These are phyloP conservation scores for Neodiprion virginianus DNA, from an alignment of 1,140 invertebrate genomes.

Conservation along the genomic window DNA sequence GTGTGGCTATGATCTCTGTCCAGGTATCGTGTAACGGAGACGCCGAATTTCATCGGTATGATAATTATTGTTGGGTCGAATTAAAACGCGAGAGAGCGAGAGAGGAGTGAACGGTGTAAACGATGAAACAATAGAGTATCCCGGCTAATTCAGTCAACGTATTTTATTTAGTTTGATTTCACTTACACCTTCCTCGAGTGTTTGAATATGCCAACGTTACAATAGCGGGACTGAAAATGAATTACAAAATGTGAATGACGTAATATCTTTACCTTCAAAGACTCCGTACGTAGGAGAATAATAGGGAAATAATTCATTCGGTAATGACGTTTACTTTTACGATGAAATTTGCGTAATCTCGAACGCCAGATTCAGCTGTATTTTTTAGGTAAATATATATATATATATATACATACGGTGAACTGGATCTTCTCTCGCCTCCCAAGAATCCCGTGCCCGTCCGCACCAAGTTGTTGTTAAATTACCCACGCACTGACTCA, in stretches of 20 bases:
- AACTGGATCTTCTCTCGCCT: background rate
- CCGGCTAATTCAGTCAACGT: too few species aligned
- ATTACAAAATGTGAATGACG: background rate
- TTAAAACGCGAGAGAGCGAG: too few species aligned
- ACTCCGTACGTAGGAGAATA: background rate
- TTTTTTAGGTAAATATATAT: too few species aligned
- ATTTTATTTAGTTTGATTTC: too few species aligned
- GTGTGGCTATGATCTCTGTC: too few species aligned
- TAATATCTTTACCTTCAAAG: constrained; percentile 3
- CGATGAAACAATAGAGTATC: too few species aligned
- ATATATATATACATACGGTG: too few species aligned
- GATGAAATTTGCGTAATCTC: background rate
- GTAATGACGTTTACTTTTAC: constrained; percentile 5
- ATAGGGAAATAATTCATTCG: background rate
- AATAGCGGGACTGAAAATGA: background rate
- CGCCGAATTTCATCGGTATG: too few species aligned
- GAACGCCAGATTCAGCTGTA: background rate
- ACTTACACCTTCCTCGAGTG: too few species aligned
- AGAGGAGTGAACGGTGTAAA: too few species aligned
- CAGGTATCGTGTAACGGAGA: too few species aligned
- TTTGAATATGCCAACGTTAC: background rate
- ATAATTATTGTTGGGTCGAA: too few species aligned
- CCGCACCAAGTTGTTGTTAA: background rate
- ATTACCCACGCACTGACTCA: background rate
- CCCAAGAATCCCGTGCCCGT: background rate